Evolutionary conservation across 2,888 invertebrate species (phyloP).

Genomic region (Habroteleia sp.): DNA sequence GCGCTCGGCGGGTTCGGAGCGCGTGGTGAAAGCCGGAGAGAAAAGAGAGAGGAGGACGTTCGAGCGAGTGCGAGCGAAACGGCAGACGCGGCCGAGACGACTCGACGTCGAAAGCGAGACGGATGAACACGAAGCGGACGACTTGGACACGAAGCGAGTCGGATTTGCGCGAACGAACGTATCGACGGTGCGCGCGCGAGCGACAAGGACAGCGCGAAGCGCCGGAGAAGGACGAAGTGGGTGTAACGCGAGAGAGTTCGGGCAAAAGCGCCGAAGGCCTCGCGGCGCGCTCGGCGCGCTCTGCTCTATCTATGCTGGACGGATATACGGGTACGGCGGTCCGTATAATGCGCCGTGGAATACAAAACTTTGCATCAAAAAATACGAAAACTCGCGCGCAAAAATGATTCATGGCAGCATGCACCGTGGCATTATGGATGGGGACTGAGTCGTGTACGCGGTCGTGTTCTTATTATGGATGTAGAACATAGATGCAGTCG

Average conservation of each 20-base stretch:
- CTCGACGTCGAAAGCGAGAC: constrained; percentile 22
- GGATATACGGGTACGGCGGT: constrained; percentile 26
- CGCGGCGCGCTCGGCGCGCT: constrained; percentile 30
- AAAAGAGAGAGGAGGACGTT: constrained; percentile 35
- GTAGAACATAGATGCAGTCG: constrained; percentile 42
- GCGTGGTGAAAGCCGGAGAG: constrained; percentile 57
- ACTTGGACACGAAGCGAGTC: constrained; percentile 48
- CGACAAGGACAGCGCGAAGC: constrained; percentile 13
- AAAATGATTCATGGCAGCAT: constrained; percentile 46
- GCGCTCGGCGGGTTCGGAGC: constrained; percentile 46
- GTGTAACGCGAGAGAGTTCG: constrained; percentile 59
- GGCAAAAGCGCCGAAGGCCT: constrained; percentile 62
- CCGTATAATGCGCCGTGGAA: constrained; percentile 28
- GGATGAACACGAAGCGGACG: constrained; percentile 43
- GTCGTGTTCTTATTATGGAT: constrained; percentile 34
- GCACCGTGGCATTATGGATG: constrained; percentile 28
- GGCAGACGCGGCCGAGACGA: constrained; percentile 10
- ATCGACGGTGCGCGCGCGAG: constrained; percentile 11
- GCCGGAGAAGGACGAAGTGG: constrained; percentile 29
- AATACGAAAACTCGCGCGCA: constrained; percentile 44
- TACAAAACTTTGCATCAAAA: constrained; percentile 48
- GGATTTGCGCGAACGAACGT: constrained; percentile 55
- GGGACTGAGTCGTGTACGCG: constrained; percentile 15
- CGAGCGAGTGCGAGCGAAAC: constrained; percentile 11
- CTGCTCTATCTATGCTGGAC: constrained; percentile 20